A percentile compares a stretch with the other conserved stretches of the same genome.
Conservation (phyloP, 2,888 invertebrate genomes). For the Brachypalpus laphriformis region DNA sequence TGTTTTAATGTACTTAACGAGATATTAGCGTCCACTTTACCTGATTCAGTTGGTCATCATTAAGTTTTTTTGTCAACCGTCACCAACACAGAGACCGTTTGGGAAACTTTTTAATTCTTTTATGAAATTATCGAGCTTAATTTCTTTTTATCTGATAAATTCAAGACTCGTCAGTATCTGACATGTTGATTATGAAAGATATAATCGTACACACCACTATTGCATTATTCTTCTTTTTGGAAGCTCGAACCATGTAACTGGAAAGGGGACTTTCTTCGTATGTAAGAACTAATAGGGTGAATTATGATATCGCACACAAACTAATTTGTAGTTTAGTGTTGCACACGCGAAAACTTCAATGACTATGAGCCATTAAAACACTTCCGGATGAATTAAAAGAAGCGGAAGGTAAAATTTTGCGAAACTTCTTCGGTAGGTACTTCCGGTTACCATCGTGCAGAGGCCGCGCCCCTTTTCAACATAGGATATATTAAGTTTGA, state of each 20-base stretch:
- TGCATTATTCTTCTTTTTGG: not conserved
- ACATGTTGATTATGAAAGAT: not conserved
- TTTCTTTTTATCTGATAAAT: not conserved
- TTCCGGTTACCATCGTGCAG: not conserved
- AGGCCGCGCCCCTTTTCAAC: not conserved
- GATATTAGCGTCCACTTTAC: no score
- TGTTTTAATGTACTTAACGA: no score
- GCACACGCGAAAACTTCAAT: not conserved
- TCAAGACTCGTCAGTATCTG: not conserved
- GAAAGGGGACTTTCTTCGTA: not conserved
- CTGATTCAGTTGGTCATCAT: no score
- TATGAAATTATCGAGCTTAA: not conserved
- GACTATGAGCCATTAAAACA: not conserved
- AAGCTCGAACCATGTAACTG: not conserved
- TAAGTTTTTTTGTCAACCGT: no score
- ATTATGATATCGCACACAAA: not conserved
- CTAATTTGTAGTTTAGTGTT: not conserved
- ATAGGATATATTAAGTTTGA: no score
- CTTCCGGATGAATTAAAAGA: not conserved
- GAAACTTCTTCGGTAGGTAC: conserved; percentile 1
- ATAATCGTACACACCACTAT: not conserved
- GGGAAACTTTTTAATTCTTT: not conserved
- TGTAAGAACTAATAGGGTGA: not conserved
- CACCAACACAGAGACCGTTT: no score
- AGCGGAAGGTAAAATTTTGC: conserved; percentile 2